A percentile compares a stretch with the other conserved stretches of the same genome.
phyloP scores from a whole-genome alignment of 2,113 vertebrate genomes.

The Periophthalmodon schlosseri region DNA sequence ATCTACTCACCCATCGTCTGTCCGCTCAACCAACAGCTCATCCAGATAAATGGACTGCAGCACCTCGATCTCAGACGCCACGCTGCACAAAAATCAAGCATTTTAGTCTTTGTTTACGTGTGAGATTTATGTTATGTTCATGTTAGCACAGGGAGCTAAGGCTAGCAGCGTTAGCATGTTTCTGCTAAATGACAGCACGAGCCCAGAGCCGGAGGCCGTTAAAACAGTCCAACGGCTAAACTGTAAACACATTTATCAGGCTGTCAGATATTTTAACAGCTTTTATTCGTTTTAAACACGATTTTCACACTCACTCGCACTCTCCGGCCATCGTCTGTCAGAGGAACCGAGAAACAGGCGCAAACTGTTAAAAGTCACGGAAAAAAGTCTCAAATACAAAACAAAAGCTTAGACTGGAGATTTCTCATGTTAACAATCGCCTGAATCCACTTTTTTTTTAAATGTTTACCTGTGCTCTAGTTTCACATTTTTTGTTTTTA shows the following conservation, averaged over 20 bases:
- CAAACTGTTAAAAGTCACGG: constrained; percentile 7
- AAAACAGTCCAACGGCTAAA: fast-evolving
- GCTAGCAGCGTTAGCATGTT: constrained; percentile 37
- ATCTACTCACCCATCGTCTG: constrained; percentile 75
- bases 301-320: constrained; percentile 72
- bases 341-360: not conserved
- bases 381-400: not conserved
- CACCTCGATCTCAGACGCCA: constrained; percentile 88
- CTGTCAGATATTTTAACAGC: not conserved
- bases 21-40: constrained; percentile 82
- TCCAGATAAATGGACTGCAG: constrained; percentile 95
- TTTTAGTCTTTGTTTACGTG: not conserved
- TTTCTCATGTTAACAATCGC: not conserved
- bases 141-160: constrained; percentile 5
- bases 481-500: not conserved
- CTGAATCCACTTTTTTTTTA: not conserved
- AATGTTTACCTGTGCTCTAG: not conserved
- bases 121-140: not conserved
- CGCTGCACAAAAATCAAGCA: constrained; percentile 65
- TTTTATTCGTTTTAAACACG: not conserved
- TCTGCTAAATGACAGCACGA: not conserved
- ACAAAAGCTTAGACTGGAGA: not conserved
- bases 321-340: constrained; percentile 70
- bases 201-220: not conserved
- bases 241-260: fast-evolving